phyloP scores from a whole-genome alignment of 2,888 invertebrate species.

The Auanema freiburgensis region DNA sequence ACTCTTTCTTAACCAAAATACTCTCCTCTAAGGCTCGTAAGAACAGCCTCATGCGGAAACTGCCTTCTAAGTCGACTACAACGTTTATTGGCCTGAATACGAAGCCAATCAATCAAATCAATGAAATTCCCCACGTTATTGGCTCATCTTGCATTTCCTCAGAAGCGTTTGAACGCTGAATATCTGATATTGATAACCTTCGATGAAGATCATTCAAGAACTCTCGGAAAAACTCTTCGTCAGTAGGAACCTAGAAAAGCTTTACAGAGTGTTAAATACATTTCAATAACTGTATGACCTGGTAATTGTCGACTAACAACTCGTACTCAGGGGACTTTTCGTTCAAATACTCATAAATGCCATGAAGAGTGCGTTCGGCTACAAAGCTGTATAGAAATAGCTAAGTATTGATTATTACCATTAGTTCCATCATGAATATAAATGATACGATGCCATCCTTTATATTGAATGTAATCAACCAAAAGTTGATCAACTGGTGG shows the following conservation, averaged over 20 bases:
- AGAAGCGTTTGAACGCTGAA: conserved; percentile 25
- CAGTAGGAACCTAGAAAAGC: conserved; percentile 34
- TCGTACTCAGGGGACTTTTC: conserved; percentile 36
- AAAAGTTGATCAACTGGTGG: conserved; percentile 40
- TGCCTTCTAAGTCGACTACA: conserved; percentile 47
- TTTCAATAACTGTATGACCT: conserved; percentile 17
- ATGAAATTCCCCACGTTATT: conserved; percentile 15
- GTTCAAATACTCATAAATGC: conserved; percentile 40
- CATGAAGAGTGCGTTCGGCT: conserved; percentile 40
- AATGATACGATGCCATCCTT: conserved; percentile 45
- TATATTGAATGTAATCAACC: conserved; percentile 46
- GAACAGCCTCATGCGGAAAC: conserved; percentile 39
- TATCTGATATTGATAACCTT: conserved; percentile 29
- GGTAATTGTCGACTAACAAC: conserved; percentile 40
- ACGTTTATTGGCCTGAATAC: conserved; percentile 41
- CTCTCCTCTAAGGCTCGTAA: conserved; percentile 46
- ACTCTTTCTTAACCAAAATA: conserved; percentile 44
- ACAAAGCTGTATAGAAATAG: conserved; percentile 11
- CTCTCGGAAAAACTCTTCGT: conserved; percentile 48
- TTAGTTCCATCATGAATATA: conserved; percentile 51
- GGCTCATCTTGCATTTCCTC: conserved; percentile 31
- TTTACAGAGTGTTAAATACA: background rate
- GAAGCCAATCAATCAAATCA: no score
- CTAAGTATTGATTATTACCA: conserved; percentile 24
- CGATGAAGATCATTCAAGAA: conserved; percentile 44